phyloP scores from a whole-genome alignment of 2,888 invertebrate genomes.

The Ophonus ardosiacus region DNA sequence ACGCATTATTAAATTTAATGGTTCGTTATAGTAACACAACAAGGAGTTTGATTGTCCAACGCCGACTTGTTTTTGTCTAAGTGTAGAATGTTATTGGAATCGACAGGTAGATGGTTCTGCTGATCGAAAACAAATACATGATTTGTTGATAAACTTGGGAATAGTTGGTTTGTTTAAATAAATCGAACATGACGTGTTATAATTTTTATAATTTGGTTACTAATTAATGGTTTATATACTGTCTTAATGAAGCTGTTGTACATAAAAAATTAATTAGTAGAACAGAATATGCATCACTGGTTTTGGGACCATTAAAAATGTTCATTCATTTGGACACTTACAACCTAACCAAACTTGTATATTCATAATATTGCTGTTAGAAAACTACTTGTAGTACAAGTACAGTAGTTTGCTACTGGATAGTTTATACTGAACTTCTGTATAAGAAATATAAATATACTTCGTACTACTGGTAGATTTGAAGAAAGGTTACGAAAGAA shows the following conservation, averaged over 20 bases:
- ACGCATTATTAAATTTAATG: conserved; percentile 59
- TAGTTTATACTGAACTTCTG: too few relatives aligned
- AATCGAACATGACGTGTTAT: conserved; percentile 28
- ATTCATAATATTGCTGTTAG: not conserved
- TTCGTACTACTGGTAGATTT: too few relatives aligned
- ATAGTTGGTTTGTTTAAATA: conserved; percentile 19
- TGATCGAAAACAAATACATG: conserved; percentile 19
- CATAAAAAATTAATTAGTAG: conserved; percentile 16
- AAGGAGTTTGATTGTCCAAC: conserved; percentile 43
- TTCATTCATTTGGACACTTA: not conserved
- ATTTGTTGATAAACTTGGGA: conserved; percentile 8
- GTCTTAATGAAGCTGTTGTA: conserved; percentile 8
- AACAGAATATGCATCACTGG: not conserved
- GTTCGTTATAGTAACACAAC: conserved; percentile 51
- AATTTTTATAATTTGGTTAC: conserved; percentile 17
- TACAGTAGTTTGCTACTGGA: too few relatives aligned
- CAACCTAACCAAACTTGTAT: not conserved
- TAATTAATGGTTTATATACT: not conserved
- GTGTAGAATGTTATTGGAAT: conserved; percentile 33
- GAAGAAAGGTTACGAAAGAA: too few relatives aligned
- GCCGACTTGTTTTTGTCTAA: conserved; percentile 5
- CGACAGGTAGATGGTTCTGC: conserved; percentile 18
- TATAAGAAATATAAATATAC: too few relatives aligned
- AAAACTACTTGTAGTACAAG: too few relatives aligned
- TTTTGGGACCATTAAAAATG: not conserved